These are phyloP conservation scores for Aradophagus sp. DNA, from an alignment of 1,140 invertebrate genomes.

Conservation along the genomic window DNA sequence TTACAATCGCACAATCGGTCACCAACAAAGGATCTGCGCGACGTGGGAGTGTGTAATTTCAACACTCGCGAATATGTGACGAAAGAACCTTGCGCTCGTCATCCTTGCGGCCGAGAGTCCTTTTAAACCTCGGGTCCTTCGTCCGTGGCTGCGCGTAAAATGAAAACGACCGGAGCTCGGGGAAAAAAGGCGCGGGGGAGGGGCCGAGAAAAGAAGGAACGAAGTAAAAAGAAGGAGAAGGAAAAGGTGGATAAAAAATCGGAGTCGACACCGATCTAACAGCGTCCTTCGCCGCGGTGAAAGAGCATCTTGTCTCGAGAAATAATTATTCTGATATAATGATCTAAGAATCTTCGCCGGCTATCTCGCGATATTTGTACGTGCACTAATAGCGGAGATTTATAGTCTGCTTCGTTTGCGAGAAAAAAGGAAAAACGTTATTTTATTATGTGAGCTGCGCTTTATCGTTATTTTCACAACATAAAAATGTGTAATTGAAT, in stretches of 20 bases:
- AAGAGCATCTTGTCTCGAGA: slow-evolving; percentile 38
- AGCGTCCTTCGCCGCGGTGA: slow-evolving; percentile 41
- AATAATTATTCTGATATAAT: slow-evolving; percentile 56
- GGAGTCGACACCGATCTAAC: slow-evolving; percentile 32
- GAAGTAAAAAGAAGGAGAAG: slow-evolving; percentile 7
- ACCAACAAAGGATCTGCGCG: slow-evolving; percentile 30
- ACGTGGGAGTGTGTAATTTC: slow-evolving; percentile 47
- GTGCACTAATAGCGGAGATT: slow-evolving; percentile 49
- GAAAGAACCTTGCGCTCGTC: slow-evolving; percentile 43
- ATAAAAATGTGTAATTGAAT: slow-evolving; percentile 54
- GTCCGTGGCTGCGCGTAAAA: slow-evolving; percentile 15
- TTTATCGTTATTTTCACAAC: slow-evolving; percentile 41
- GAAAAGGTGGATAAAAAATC: slow-evolving; percentile 39
- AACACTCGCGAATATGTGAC: slow-evolving; percentile 25
- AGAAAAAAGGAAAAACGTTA: slow-evolving; percentile 42
- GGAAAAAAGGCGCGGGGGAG: slow-evolving; percentile 1
- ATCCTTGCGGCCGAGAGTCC: slow-evolving; percentile 40
- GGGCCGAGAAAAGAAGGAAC: too few relatives aligned
- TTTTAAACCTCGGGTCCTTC: slow-evolving; percentile 35
- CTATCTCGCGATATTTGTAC: slow-evolving; percentile 47
- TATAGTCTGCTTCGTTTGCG: slow-evolving; percentile 38
- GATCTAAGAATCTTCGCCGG: slow-evolving; percentile 47
- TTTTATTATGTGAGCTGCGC: slow-evolving; percentile 45
- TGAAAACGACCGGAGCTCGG: slow-evolving; percentile 2
- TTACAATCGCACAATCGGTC: slow-evolving; percentile 33